Evolutionary conservation across 37 sponge, comb jelly and placozoan genomes (phyloP).

Genomic region (Crambe crambe): DNA sequence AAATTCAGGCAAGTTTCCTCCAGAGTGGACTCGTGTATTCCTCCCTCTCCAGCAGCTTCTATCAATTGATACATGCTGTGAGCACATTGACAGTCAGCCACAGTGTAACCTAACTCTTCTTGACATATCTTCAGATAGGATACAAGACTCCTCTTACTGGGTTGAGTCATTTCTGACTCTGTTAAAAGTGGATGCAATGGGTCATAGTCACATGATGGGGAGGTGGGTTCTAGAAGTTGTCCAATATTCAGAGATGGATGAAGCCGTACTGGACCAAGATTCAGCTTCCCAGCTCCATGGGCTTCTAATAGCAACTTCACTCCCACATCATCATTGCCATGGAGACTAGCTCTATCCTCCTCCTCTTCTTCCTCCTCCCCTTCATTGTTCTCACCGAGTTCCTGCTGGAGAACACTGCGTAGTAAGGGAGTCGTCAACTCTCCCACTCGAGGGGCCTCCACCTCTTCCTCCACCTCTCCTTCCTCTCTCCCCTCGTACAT

Average conservation of each 20-base stretch:
- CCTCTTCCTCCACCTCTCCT: constrained; percentile 20
- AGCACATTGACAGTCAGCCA: constrained; percentile 4
- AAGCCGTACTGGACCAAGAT: constrained; percentile 1
- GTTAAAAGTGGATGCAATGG: background rate
- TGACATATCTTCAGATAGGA: constrained; percentile 7
- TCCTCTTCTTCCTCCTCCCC: constrained; percentile 20
- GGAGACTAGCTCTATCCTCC: background rate
- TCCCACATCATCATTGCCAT: background rate
- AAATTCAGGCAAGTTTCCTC: background rate
- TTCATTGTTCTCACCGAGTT: background rate
- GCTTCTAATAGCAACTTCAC: background rate
- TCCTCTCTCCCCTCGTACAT: no score
- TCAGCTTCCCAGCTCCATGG: background rate
- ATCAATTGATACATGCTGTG: constrained; percentile 11
- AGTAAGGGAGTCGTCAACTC: background rate
- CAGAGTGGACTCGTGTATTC: background rate
- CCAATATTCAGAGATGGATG: constrained; percentile 15
- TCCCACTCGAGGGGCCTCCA: background rate
- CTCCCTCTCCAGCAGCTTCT: constrained; percentile 12
- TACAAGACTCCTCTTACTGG: constrained; percentile 7
- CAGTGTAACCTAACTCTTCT: constrained; percentile 11
- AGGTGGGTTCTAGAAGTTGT: background rate
- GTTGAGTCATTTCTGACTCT: background rate
- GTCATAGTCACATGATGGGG: background rate
- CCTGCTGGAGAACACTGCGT: background rate